phyloP scores from a whole-genome alignment of 2,888 invertebrate genomes.

The Melipona beecheii region DNA sequence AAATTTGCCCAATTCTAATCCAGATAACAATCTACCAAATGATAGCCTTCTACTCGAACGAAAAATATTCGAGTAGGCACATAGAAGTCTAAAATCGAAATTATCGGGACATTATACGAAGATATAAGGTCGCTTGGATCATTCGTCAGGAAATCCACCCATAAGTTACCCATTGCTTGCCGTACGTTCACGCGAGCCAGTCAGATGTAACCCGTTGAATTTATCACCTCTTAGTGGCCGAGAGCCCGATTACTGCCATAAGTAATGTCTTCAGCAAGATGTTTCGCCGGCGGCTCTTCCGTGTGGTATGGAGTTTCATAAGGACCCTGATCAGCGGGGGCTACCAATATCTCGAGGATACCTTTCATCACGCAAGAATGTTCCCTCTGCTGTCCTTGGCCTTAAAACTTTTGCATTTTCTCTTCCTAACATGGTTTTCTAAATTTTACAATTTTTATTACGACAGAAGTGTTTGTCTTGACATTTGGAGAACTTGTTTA shows the following conservation, averaged over 20 bases:
- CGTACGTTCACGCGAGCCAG: slow-evolving; percentile 64
- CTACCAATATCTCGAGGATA: slow-evolving; percentile 57
- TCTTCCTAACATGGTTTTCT: neutral
- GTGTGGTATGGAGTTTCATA: slow-evolving; percentile 54
- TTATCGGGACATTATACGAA: slow-evolving; percentile 33
- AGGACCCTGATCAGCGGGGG: slow-evolving; percentile 46
- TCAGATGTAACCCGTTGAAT: slow-evolving; percentile 76
- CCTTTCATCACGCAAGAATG: slow-evolving; percentile 51
- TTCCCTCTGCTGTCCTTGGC: slow-evolving; percentile 42
- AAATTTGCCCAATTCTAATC: neutral
- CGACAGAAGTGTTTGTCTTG: neutral
- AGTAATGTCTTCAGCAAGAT: slow-evolving; percentile 78
- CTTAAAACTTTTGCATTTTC: slow-evolving; percentile 28
- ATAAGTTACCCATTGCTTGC: slow-evolving; percentile 72
- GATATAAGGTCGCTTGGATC: slow-evolving; percentile 45
- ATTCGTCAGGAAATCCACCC: slow-evolving; percentile 72
- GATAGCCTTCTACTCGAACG: neutral
- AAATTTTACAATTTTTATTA: neutral
- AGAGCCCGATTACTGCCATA: slow-evolving; percentile 73
- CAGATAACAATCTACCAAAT: neutral
- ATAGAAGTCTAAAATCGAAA: slow-evolving; percentile 8
- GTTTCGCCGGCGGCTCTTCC: slow-evolving; percentile 69
- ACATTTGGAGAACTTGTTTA: neutral
- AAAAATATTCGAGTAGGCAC: neutral
- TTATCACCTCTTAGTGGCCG: slow-evolving; percentile 75